Evolutionary conservation across 2,797 vertebrate genomes (phyloP).

Genomic region (Enteromius afrohamiltoni): DNA sequence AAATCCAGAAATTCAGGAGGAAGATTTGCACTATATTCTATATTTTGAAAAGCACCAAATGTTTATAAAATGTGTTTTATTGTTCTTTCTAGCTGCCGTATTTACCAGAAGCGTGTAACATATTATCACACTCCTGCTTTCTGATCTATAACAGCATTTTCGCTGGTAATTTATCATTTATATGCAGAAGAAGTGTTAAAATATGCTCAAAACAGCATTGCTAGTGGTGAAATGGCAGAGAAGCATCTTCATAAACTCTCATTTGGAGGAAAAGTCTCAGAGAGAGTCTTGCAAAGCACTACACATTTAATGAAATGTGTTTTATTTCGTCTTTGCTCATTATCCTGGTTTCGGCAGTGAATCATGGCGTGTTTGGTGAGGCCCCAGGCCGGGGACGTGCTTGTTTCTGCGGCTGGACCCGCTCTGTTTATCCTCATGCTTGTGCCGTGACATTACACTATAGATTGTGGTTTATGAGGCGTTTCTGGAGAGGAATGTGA

Average conservation of each 20-base stretch:
- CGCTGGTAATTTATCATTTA: background rate
- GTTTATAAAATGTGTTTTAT: constrained; percentile 2
- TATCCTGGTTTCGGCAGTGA: constrained; percentile 9
- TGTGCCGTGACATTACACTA: constrained; percentile 51
- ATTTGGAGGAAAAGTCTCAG: background rate
- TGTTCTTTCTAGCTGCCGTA: background rate
- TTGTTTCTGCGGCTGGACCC: background rate
- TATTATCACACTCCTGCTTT: background rate
- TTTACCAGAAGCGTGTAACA: background rate
- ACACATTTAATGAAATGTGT: background rate
- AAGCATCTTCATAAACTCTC: background rate
- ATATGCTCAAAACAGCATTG: background rate
- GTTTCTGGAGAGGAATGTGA: constrained; percentile 40
- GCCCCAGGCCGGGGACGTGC: background rate
- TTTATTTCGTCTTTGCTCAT: constrained; percentile 9
- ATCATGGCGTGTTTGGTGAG: background rate
- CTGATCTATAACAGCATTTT: background rate
- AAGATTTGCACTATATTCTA: background rate
- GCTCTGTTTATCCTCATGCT: constrained; percentile 45
- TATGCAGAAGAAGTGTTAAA: constrained; percentile 15
- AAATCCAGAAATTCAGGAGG: background rate
- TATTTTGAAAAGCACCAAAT: background rate
- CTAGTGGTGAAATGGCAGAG: too few relatives aligned
- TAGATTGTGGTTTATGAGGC: constrained; percentile 58
- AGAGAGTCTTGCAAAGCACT: background rate